Base-by-base conservation (phyloP, 1,140 invertebrate genomes). In the Drosophila bocqueti region DNA sequence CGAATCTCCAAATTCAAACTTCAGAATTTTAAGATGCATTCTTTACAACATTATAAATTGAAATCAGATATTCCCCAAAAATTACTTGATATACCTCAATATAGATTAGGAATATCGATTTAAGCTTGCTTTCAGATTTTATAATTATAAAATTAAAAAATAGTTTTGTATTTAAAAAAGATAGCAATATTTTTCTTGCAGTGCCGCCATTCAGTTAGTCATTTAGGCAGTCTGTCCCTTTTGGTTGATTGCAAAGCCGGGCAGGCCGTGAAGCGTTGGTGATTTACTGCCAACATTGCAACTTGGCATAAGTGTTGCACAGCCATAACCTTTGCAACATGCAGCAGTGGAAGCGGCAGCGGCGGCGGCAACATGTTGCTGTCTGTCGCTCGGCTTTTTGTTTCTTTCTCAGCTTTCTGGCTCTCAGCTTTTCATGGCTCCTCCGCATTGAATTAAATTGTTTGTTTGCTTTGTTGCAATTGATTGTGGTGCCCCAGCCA, bases 291-390 rank as follows among this genome's bases (percentile, higher is more conserved):
- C 84, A 91, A 83, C 89, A 91, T 85, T 81, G 85, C 78, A 84
- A 90, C 78, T 91, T 91, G 89, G 89, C 89, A 91, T 91, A 91
- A 91, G 87, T 91, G 89, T 91, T 91, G 83, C 89, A 91, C 83
- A 91, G 80, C 82, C 87, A 90, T 85, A 90, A 89, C 85, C 85
- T 89, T 89, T 89, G 85, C 85, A 90, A 89, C 84, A 89, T 90
- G 81, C 84, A 67, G 63, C 83, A 57, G 46, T 45, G 38, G 36
- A 57, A 52, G 31, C 61, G 46, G 36, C 81, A 59, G 47, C 26
- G 15, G 47, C 24, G n/a, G 63, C 76, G 46, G 67, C 83, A 86
- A 82, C 83, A 86, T 82, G 83, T 86, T 87, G 79, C 81, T 71
- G 66, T 78, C 68, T 71, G 79, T 79, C 79, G 36, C 75, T 61